Evolutionary conservation across 2,888 invertebrate species (phyloP).

Genomic region (Mayetiola destructor): DNA sequence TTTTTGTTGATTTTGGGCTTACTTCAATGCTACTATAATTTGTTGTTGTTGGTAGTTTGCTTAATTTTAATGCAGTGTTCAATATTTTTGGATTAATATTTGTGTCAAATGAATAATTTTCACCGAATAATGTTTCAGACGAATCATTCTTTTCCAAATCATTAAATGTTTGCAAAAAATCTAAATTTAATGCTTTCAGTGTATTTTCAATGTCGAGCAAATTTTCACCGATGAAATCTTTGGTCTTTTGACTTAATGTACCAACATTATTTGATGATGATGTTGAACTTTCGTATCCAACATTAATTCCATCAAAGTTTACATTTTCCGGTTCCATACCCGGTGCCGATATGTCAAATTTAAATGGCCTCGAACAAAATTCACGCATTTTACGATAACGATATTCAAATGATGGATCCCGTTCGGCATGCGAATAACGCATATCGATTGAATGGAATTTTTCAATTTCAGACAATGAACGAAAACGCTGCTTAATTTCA

Average conservation of each 20-base stretch:
- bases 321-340: not conserved
- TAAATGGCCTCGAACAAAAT: slow-evolving; percentile 44
- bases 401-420: slow-evolving; percentile 49
- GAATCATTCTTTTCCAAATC: slow-evolving; percentile 36
- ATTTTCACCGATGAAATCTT: slow-evolving; percentile 32
- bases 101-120: slow-evolving; percentile 19
- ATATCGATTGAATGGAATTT: slow-evolving; percentile 35
- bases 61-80: slow-evolving; percentile 13
- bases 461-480: slow-evolving; percentile 40
- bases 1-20: slow-evolving; percentile 20
- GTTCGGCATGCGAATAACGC: slow-evolving; percentile 53
- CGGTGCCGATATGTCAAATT: slow-evolving; percentile 25
- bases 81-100: slow-evolving; percentile 15
- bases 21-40: slow-evolving; percentile 12
- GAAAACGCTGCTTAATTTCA: slow-evolving; percentile 34
- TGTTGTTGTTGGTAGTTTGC: slow-evolving; percentile 2
- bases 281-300: not conserved
- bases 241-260: slow-evolving; percentile 22
- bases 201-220: slow-evolving; percentile 35
- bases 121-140: slow-evolving; percentile 31
- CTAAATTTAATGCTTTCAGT: slow-evolving; percentile 33
- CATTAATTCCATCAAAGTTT: not conserved
- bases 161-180: slow-evolving; percentile 35
- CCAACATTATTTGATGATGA: not conserved
- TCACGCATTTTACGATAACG: slow-evolving; percentile 58